Base-by-base conservation (phyloP, 2,888 invertebrate genomes). In the Galeopsomyia nigrocyanea region DNA sequence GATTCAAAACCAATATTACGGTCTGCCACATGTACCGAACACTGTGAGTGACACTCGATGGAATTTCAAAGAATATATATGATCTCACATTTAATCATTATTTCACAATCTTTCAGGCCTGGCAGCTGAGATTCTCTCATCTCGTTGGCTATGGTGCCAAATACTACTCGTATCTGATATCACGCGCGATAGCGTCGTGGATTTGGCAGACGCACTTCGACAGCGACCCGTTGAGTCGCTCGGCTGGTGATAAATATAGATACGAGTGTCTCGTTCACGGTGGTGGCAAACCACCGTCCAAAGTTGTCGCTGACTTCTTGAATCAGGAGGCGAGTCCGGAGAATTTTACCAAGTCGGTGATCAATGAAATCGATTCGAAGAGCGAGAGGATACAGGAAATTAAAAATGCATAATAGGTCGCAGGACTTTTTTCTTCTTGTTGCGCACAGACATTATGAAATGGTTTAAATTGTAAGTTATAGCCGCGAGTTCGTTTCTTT, bases 111-210 rank as follows among this genome's bases (percentile, higher is more conserved):
- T 21, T 66, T 55, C 81, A 94, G 91, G 96, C 97, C 0, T 98
- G 97, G 97, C 98, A 98, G 82, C 90, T 96, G 80, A 90, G 98
- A 72, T 99, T 99, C 88, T 95, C 96, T 75, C 99, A 99, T 87
- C 88, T 99, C 68, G 95, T 98, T 5, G 98, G 98, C 1, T 99
- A 99, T 87, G 99, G 99, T 51, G 98, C 98, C 0, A 98, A 98
- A 87, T 99, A 99, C 88, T 99, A 99, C 87, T 95, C 99, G 0
- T 99, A 99, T 88, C 88, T 99, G 76, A 94, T 98, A 82, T 98
- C 99, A 0, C 91, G 95, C 81, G 96, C 97, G 10, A 91, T 98
- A 63, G 97, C 98, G 0, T 94, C 96, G 70, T 93, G 93, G 88
- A 95, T 97, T 76, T 99, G 98, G 98, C 93, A 94, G 83, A 90